These are phyloP conservation scores for Andrena minutula DNA, from an alignment of 2,888 invertebrate genomes.

Conservation along the genomic window DNA sequence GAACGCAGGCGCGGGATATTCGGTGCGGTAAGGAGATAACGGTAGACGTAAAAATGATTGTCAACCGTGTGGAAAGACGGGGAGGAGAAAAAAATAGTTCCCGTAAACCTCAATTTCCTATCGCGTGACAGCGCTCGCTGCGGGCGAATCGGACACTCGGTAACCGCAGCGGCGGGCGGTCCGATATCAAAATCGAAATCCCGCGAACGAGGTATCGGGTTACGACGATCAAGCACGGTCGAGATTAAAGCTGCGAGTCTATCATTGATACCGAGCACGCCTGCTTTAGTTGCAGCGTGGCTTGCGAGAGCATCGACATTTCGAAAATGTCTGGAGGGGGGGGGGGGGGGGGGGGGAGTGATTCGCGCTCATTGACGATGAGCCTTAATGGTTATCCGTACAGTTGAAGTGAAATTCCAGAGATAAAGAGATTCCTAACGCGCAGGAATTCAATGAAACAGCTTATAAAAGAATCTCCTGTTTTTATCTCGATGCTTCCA, in stretches of 20 bases:
- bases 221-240: constrained; percentile 64
- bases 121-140: constrained; percentile 73
- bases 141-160: constrained; percentile 69
- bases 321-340: neutral
- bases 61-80: constrained; percentile 31
- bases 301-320: constrained; percentile 4
- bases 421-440: neutral
- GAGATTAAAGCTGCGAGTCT: constrained; percentile 51
- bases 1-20: neutral
- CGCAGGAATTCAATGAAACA: neutral
- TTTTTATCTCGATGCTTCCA: neutral
- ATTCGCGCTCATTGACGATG: neutral
- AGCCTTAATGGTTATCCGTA: neutral
- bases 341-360: neutral
- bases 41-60: constrained; percentile 19
- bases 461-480: no score
- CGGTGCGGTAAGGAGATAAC: constrained; percentile 3
- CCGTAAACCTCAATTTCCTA: constrained; percentile 80
- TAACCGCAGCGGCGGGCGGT: constrained; percentile 73
- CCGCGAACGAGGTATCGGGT: constrained; percentile 68
- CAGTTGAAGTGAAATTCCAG: neutral
- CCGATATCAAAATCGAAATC: constrained; percentile 79
- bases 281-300: neutral
- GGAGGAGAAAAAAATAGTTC: constrained; percentile 65
- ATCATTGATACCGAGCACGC: constrained; percentile 1